A percentile compares a stretch with the other conserved stretches of the same genome.
phyloP scores from a whole-genome alignment of 1,140 invertebrate genomes.

The Hormaphis cornu region DNA sequence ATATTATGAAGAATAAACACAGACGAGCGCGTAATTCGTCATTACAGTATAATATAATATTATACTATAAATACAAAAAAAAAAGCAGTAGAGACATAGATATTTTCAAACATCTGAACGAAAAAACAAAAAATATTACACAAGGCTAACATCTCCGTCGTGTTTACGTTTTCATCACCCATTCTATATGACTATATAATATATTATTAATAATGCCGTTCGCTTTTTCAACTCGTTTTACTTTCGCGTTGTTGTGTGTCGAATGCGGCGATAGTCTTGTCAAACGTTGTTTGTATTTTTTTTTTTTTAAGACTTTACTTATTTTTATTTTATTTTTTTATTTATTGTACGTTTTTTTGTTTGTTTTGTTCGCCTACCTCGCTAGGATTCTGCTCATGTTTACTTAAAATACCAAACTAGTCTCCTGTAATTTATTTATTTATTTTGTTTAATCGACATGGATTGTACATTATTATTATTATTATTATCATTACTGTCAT shows the following conservation, averaged over 20 bases:
- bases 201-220: not conserved
- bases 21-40: too few species aligned
- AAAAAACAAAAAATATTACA: not conserved
- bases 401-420: slow-evolving; percentile 15
- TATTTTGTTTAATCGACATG: slow-evolving; percentile 2
- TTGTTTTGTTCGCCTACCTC: slow-evolving; percentile 25
- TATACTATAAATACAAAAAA: not conserved
- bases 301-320: slow-evolving; percentile 5
- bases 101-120: not conserved
- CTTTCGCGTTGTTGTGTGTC: not conserved
- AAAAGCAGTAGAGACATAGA: not conserved
- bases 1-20: not conserved
- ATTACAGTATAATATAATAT: slow-evolving; percentile 5
- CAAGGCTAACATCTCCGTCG: slow-evolving; percentile 2
- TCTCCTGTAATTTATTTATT: slow-evolving; percentile 26
- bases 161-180: not conserved
- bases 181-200: too few species aligned
- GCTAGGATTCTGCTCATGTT: slow-evolving; percentile 28
- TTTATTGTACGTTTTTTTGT: too few species aligned
- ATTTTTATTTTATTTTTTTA: slow-evolving; percentile 13
- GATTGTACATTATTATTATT: not conserved
- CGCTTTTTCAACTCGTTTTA: not conserved
- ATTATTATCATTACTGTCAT: too few species aligned
- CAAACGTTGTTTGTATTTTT: not conserved
- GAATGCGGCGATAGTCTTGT: not conserved